A percentile compares a stretch with the other conserved stretches of the same genome.
Evolutionary conservation across 2,113 vertebrate genomes (phyloP).

Genomic region (Ptyas mucosa): DNA sequence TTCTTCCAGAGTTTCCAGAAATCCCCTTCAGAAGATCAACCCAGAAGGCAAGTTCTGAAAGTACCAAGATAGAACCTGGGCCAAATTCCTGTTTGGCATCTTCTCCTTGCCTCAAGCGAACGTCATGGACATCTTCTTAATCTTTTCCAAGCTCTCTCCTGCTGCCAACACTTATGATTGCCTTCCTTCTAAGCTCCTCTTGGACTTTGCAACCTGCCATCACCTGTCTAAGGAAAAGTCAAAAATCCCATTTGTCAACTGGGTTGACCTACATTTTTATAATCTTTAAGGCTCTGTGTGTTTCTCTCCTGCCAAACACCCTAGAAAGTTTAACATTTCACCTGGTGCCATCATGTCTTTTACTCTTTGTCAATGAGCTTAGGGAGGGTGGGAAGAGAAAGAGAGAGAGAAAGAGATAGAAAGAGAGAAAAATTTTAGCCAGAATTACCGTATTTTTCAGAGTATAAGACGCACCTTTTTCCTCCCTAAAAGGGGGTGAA

Average conservation of each 20-base stretch:
- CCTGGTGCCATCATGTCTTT: not conserved
- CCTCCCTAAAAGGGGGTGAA: too few relatives aligned
- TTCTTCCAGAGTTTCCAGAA: too few relatives aligned
- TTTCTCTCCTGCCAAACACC: accelerated
- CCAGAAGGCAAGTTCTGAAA: too few relatives aligned
- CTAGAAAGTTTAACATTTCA: accelerated
- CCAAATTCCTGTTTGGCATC: not conserved
- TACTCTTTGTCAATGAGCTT: accelerated
- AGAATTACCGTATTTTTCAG: too few relatives aligned
- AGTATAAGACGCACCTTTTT: too few relatives aligned
- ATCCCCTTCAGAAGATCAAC: not conserved
- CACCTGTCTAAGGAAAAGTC: not conserved
- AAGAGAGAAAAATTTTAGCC: too few relatives aligned
- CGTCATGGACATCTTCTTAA: not conserved
- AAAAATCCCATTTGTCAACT: accelerated
- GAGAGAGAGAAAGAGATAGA: not conserved
- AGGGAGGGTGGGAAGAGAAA: not conserved
- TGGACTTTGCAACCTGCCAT: too few relatives aligned
- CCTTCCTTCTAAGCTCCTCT: not conserved
- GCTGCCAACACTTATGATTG: too few relatives aligned
- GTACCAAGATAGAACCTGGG: not conserved
- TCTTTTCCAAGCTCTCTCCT: accelerated
- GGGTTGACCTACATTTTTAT: accelerated
- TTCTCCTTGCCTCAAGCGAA: not conserved
- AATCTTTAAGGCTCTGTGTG: not conserved